These are phyloP conservation scores for Eristalinus aeneus DNA, from an alignment of 2,888 invertebrate species.

Conservation along the genomic window DNA sequence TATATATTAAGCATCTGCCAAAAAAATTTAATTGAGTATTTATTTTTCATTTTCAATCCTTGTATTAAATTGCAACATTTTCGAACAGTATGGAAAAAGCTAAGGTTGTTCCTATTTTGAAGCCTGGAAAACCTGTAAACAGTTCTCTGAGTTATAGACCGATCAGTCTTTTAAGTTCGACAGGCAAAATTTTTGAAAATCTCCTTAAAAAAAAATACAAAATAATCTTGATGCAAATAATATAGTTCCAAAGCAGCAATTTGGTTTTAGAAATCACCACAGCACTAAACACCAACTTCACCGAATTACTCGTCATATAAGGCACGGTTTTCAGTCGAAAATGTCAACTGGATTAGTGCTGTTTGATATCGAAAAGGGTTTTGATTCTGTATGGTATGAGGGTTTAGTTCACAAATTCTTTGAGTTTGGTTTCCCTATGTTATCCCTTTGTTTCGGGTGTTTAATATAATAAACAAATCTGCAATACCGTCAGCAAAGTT, in stretches of 20 bases:
- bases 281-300: too few relatives aligned
- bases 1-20: not conserved
- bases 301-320: too few relatives aligned
- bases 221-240: not conserved
- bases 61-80: not conserved
- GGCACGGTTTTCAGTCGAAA: too few relatives aligned
- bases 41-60: not conserved
- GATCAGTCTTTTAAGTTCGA: not conserved
- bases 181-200: conserved; percentile 1
- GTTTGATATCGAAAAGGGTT: not conserved
- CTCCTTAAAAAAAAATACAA: not conserved
- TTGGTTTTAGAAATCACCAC: too few relatives aligned
- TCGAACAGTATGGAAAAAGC: not conserved
- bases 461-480: not conserved
- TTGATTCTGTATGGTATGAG: not conserved
- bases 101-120: not conserved
- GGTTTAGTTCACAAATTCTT: not conserved
- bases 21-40: not conserved
- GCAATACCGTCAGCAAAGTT: not conserved
- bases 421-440: not conserved
- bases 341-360: not conserved
- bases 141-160: not conserved
- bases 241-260: not conserved
- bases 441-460: not conserved
- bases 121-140: not conserved